Evolutionary conservation across 2,797 vertebrate genomes (phyloP).

Genomic region (Ceryle rudis): DNA sequence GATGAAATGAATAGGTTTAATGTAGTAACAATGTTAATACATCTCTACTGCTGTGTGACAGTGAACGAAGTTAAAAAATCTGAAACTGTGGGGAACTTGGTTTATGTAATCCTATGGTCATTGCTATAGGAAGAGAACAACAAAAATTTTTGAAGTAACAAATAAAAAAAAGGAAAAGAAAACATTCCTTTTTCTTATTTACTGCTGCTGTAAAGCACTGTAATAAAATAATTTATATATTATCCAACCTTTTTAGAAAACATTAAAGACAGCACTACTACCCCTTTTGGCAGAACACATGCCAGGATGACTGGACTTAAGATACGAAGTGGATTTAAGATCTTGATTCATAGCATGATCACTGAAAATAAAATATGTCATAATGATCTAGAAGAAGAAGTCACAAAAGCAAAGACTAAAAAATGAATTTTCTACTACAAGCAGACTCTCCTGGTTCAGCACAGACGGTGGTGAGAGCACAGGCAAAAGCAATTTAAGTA

Average conservation of each 20-base stretch:
- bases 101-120: not conserved
- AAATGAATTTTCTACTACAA: not conserved
- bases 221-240: not conserved
- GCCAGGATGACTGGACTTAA: not conserved
- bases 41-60: not conserved
- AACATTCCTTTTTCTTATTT: not conserved
- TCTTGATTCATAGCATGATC: not conserved
- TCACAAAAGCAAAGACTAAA: not conserved
- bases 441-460: not conserved
- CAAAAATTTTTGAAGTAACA: not conserved
- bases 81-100: not conserved
- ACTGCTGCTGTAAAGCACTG: not conserved
- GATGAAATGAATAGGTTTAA: not conserved
- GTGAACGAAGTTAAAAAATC: not conserved
- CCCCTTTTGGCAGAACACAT: not conserved
- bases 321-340: not conserved
- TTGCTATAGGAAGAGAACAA: not conserved
- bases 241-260: not conserved
- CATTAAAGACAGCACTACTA: not conserved
- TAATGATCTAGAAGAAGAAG: not conserved
- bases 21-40: not conserved
- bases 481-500: accelerated
- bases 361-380: not conserved
- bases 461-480: not conserved
- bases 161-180: not conserved